These are phyloP conservation scores for Eilema sororculum DNA, from an alignment of 2,888 invertebrate genomes.

Conservation along the genomic window DNA sequence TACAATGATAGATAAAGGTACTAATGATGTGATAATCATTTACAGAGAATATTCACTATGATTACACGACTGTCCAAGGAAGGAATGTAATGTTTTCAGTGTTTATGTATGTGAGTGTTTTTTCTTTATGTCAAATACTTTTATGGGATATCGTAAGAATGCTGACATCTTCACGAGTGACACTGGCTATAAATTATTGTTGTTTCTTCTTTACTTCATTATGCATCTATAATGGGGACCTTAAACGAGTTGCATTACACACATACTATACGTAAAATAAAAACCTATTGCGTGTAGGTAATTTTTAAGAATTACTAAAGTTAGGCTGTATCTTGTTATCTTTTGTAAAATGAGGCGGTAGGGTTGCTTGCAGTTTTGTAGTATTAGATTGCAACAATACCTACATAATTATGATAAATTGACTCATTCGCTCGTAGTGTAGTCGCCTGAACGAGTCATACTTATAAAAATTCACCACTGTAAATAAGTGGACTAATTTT, in stretches of 20 bases:
- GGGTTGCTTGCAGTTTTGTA: background rate
- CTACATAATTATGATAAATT: background rate
- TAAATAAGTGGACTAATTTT: background rate
- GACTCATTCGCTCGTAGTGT: background rate
- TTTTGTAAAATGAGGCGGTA: background rate
- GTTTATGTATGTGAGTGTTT: background rate
- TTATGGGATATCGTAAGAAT: background rate
- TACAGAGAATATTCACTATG: too few relatives aligned
- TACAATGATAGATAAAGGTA: conserved; percentile 71
- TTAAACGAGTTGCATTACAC: background rate
- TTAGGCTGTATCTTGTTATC: background rate
- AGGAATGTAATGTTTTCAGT: background rate
- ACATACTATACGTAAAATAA: background rate
- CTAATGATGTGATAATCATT: conserved; percentile 19
- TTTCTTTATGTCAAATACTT: background rate
- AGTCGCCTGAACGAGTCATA: background rate
- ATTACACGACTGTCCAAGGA: background rate
- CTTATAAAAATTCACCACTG: background rate
- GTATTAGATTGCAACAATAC: background rate
- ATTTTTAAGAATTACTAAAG: background rate
- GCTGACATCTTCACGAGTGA: background rate
- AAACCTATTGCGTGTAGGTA: background rate
- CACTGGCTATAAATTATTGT: background rate
- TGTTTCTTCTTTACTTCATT: background rate
- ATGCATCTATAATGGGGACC: background rate